Evolutionary conservation across 2,797 vertebrate species (phyloP).

Genomic region (Choloepus didactylus): DNA sequence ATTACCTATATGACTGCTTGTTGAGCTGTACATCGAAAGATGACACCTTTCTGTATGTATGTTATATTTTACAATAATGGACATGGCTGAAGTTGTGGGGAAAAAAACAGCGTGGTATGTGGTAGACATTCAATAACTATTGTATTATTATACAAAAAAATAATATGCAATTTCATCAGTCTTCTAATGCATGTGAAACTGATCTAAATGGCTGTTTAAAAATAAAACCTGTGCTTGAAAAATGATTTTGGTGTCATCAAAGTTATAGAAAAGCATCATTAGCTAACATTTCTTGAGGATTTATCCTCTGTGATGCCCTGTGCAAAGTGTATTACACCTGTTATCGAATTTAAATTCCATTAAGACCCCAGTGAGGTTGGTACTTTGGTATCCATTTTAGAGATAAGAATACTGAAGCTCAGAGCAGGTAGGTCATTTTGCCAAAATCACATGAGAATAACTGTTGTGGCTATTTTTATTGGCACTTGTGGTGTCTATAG

Average conservation of each 20-base stretch:
- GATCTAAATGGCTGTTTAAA: conserved; percentile 64
- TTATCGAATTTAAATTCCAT: conserved; percentile 10
- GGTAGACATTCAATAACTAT: no score
- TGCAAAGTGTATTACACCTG: background rate
- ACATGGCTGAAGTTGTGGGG: no score
- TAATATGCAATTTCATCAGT: background rate
- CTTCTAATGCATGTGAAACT: conserved; percentile 50
- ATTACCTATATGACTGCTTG: no score
- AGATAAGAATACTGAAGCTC: conserved; percentile 29
- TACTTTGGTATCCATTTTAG: conserved; percentile 24
- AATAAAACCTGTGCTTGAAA: conserved; percentile 65
- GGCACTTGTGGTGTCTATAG: conserved; percentile 30
- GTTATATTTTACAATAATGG: no score
- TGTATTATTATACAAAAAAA: no score
- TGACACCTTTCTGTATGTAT: no score
- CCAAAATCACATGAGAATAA: conserved; percentile 25
- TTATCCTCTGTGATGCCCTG: conserved; percentile 10
- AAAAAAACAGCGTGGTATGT: no score
- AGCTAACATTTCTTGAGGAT: conserved; percentile 55
- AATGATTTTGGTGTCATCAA: conserved; percentile 51
- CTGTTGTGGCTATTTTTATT: background rate
- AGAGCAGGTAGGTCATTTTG: background rate
- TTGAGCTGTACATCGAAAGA: no score
- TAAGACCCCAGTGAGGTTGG: background rate
- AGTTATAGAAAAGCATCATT: conserved; percentile 51